A percentile compares a stretch with the other conserved stretches of the same genome.
Evolutionary conservation across 2,113 vertebrate species (phyloP).

Genomic region (Actinemys pallida): DNA sequence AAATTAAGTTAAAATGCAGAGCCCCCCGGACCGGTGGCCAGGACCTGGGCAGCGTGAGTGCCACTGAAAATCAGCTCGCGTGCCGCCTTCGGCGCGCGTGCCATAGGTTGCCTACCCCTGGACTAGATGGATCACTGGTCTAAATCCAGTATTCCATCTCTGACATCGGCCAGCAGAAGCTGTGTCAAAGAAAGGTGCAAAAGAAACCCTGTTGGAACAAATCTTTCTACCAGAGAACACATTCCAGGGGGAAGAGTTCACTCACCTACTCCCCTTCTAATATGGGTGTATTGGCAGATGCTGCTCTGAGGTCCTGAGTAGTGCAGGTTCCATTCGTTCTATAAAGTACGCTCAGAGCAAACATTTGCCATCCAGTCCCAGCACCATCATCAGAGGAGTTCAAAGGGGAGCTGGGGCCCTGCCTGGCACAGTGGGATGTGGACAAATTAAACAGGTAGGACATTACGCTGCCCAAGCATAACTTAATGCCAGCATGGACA

Average conservation of each 20-base stretch:
- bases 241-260: neutral
- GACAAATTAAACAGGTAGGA: neutral
- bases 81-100: too few relatives aligned
- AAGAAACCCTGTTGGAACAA: neutral
- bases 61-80: too few relatives aligned
- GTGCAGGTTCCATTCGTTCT: neutral
- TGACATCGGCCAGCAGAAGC: neutral
- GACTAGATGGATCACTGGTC: neutral
- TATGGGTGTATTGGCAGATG: neutral
- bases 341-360: neutral
- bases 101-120: too few relatives aligned
- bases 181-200: neutral
- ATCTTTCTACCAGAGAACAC: neutral
- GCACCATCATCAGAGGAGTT: neutral
- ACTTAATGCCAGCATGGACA: too few relatives aligned
- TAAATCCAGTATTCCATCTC: neutral
- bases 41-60: too few relatives aligned
- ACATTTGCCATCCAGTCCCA: neutral
- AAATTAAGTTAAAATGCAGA: too few relatives aligned
- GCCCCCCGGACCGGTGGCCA: too few relatives aligned
- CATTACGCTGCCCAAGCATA: neutral
- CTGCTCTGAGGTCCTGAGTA: too few relatives aligned
- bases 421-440: neutral
- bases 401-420: neutral
- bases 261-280: too few relatives aligned